Conservation (phyloP, 2,113 vertebrate species). For the Promerops cafer region DNA sequence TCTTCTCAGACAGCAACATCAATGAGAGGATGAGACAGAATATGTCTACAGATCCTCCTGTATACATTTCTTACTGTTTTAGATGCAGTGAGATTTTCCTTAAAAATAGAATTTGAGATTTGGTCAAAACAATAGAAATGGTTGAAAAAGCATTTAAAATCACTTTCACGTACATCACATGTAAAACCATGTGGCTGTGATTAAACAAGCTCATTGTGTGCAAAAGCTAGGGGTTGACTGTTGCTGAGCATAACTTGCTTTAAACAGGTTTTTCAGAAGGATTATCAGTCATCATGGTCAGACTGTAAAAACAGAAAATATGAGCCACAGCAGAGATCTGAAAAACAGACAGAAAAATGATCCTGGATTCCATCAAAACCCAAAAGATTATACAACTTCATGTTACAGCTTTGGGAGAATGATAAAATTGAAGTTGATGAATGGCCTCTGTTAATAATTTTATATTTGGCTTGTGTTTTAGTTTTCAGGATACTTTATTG, state of each 20-base stretch:
- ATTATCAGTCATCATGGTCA: not conserved
- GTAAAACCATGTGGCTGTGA: not conserved
- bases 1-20: not conserved
- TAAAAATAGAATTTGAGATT: not conserved
- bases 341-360: not conserved
- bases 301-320: not conserved
- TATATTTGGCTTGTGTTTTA: conserved; percentile 14
- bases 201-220: not conserved
- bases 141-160: not conserved
- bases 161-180: accelerated
- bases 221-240: not conserved
- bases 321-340: not conserved
- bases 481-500: conserved; percentile 24
- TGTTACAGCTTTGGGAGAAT: not conserved
- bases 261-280: not conserved
- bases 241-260: not conserved
- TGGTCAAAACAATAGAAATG: not conserved
- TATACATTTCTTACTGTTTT: not conserved
- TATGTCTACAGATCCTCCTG: not conserved
- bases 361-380: not conserved
- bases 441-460: conserved; percentile 16
- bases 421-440: not conserved
- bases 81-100: not conserved
- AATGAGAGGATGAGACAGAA: not conserved
- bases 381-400: not conserved